A percentile compares a stretch with the other conserved stretches of the same genome.
Evolutionary conservation across 2,888 invertebrate genomes (phyloP).

Genomic region (Dorcus parallelipipedus): DNA sequence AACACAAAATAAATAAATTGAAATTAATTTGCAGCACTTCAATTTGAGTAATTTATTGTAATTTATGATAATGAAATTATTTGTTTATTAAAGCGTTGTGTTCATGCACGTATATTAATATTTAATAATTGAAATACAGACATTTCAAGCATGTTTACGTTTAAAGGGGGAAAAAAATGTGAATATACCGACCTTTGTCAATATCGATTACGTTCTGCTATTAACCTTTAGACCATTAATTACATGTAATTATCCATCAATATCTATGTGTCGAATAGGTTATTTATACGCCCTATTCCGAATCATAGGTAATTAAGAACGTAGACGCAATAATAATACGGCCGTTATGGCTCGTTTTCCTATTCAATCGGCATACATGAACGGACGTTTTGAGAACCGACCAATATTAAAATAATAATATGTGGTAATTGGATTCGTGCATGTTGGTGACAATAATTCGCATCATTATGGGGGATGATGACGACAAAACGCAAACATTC

Average conservation of each 20-base stretch:
- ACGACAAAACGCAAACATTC: background rate
- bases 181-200: constrained; percentile 18
- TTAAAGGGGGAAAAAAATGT: constrained; percentile 4
- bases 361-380: background rate
- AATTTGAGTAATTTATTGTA: too few species aligned
- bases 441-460: background rate
- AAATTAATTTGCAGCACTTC: too few species aligned
- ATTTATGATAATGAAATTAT: too few species aligned
- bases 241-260: constrained; percentile 13
- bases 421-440: background rate
- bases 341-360: background rate
- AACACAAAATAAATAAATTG: too few species aligned
- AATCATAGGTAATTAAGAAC: background rate
- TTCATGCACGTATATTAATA: too few species aligned
- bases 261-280: constrained; percentile 1
- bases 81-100: too few species aligned
- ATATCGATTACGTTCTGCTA: constrained; percentile 15
- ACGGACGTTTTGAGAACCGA: background rate
- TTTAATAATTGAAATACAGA: too few species aligned
- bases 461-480: background rate
- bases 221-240: constrained; percentile 21
- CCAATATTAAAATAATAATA: constrained; percentile 1
- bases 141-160: too few species aligned
- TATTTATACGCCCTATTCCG: background rate
- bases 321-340: background rate